Conservation (phyloP, 2,888 invertebrate genomes). For the Scaptomyza tumidula region DNA sequence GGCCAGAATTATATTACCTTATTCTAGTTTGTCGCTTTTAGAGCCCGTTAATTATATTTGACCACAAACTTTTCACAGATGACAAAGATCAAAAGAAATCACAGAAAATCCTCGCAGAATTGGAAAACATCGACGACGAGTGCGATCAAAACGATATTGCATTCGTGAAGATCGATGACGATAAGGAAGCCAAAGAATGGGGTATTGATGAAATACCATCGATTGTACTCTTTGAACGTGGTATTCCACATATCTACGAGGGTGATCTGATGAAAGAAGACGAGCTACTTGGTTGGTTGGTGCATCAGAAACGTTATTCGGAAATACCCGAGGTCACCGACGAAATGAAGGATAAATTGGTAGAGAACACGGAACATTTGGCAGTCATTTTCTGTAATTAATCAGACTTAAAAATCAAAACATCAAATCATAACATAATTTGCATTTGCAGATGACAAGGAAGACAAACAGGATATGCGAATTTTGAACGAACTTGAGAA, state of each 20-base stretch:
- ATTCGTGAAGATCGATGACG: conserved; percentile 95
- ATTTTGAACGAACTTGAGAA: conserved; percentile 95
- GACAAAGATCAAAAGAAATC: conserved; percentile 96
- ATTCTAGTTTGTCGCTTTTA: background rate
- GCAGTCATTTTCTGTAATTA: conserved; percentile 95
- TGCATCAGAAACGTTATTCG: conserved; percentile 95
- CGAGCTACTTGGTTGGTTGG: conserved; percentile 93
- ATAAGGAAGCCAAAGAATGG: conserved; percentile 94
- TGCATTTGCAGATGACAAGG: conserved; percentile 90
- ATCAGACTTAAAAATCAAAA: background rate
- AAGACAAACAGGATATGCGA: conserved; percentile 94
- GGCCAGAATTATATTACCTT: conserved; percentile 18
- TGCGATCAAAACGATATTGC: conserved; percentile 96
- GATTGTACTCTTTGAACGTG: conserved; percentile 91
- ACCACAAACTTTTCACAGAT: conserved; percentile 86
- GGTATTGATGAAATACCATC: conserved; percentile 93
- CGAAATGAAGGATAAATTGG: conserved; percentile 96
- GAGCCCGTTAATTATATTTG: conserved; percentile 17
- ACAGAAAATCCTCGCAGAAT: conserved; percentile 91
- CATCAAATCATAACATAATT: background rate
- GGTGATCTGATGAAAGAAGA: conserved; percentile 96
- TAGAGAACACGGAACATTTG: conserved; percentile 91
- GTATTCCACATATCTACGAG: conserved; percentile 90
- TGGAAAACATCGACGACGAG: conserved; percentile 97
- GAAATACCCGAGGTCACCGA: conserved; percentile 97